Conservation (phyloP, 2,888 invertebrate genomes). For the Dasypolia templi region DNA sequence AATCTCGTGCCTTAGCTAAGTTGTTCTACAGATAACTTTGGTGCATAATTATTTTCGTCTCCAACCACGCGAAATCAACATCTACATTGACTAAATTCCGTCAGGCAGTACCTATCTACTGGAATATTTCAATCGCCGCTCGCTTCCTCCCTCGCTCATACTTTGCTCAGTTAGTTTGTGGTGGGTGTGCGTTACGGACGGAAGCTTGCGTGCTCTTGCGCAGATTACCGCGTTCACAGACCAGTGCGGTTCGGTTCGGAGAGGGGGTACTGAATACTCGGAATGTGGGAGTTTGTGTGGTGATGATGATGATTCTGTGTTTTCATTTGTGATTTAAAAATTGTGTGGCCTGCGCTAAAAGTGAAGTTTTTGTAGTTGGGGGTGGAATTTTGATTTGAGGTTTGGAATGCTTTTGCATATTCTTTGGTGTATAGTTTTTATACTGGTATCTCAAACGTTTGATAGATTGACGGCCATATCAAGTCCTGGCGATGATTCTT, state of each 20-base stretch:
- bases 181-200: constrained; percentile 77
- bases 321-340: constrained; percentile 60
- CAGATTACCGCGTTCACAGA: constrained; percentile 75
- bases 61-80: constrained; percentile 29
- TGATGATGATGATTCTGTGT: constrained; percentile 58
- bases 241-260: constrained; percentile 64
- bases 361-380: constrained; percentile 29
- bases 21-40: constrained; percentile 22
- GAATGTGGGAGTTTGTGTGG: constrained; percentile 58
- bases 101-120: constrained; percentile 23
- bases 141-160: constrained; percentile 67
- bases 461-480: not conserved
- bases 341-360: constrained; percentile 38
- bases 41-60: constrained; percentile 23
- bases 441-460: not conserved
- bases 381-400: constrained; percentile 7
- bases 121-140: constrained; percentile 41
- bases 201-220: constrained; percentile 81
- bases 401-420: constrained; percentile 21
- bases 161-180: constrained; percentile 67
- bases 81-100: constrained; percentile 21
- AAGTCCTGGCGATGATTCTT: constrained; percentile 10
- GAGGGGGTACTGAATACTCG: constrained; percentile 56
- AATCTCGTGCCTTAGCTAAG: constrained; percentile 16
- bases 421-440: constrained; percentile 12